Evolutionary conservation across 2,113 vertebrate genomes (phyloP), one percentile per base, ranked within the genome.

Genomic region (Mustela lutreola): DNA sequence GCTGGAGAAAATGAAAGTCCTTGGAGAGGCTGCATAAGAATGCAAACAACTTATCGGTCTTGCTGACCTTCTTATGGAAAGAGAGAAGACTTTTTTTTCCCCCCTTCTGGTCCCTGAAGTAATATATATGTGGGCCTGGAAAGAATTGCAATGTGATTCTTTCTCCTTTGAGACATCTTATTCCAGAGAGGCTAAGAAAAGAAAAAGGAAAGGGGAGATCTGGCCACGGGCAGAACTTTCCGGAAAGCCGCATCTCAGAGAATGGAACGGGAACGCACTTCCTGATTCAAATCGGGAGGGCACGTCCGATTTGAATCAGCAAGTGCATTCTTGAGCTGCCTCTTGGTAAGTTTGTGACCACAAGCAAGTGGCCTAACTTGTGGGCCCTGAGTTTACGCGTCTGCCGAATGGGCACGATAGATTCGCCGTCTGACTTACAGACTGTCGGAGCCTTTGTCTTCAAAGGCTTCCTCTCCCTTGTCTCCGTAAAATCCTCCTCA

Each of bases 31-130:
- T n/a, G 56, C 24, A 4, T 45, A 3, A 2, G 45, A 91, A 62
- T 53, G 19, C 62, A 50, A 75, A 88, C 48, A 82, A 91, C 42
- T 28, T 31, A 15, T 83, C 56, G 0, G 6, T 28, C 60, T 89
- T 63, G 50, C 93, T 87, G 96, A 91, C 73, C 86, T 92, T 83
- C 83, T 80, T 93, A 76, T 2, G 56, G 89, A 98, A 95, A 94
- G 24, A 97, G 15, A 91, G 85, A 95, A 93, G 71, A 86, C 42
- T 76, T 91, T 76, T 94, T 70, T 53, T 53, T 53, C 39, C 1
- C 15, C 50, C 73, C 45, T 86, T 62, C 75, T 90, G 83, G 42
- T 97, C 79, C n/a, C 93, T 82, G 73, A 62, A 94, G 81, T 79
- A 94, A 91, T 45, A 42, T 28, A 81, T 36, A 48, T 3, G 21